A percentile compares a stretch with the other conserved stretches of the same genome.
Conservation (phyloP, 2,797 vertebrate species). For the Pagetopsis macropterus region DNA sequence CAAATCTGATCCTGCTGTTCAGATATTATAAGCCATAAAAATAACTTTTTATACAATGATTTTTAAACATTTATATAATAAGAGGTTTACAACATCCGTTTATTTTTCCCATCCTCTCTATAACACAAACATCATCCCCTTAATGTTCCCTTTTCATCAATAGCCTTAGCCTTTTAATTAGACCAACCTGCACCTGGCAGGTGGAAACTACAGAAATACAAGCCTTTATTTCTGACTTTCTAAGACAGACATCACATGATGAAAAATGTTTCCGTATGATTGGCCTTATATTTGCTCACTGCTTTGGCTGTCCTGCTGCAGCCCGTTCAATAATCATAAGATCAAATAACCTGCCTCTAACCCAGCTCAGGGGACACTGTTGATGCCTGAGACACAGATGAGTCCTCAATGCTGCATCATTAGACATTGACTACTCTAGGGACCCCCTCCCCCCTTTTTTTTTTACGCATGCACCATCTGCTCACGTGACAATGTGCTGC, state of each 20-base stretch:
- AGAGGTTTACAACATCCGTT: neutral
- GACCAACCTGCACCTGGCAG: neutral
- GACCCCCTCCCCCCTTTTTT: constrained; percentile 47
- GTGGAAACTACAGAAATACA: neutral
- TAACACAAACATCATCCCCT: too few relatives aligned
- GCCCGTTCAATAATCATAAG: constrained; percentile 25
- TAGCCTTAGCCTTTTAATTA: neutral
- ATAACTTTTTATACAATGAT: neutral
- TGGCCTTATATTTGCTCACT: constrained; percentile 5
- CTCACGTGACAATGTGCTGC: constrained; percentile 91
- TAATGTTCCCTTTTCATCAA: neutral
- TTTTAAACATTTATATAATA: neutral
- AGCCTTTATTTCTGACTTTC: neutral
- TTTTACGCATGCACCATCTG: constrained; percentile 86
- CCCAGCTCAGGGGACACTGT: constrained; percentile 31
- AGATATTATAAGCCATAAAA: neutral
- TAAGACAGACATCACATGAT: neutral
- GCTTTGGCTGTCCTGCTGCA: constrained; percentile 15
- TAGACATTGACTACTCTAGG: constrained; percentile 84
- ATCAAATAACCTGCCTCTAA: constrained; percentile 28
- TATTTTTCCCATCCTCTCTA: neutral
- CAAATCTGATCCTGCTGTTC: too few relatives aligned
- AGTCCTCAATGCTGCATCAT: constrained; percentile 67
- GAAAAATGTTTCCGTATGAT: neutral
- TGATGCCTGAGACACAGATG: constrained; percentile 51